These are phyloP conservation scores for Bombus picipes DNA, from an alignment of 1,140 invertebrate species.

Conservation along the genomic window DNA sequence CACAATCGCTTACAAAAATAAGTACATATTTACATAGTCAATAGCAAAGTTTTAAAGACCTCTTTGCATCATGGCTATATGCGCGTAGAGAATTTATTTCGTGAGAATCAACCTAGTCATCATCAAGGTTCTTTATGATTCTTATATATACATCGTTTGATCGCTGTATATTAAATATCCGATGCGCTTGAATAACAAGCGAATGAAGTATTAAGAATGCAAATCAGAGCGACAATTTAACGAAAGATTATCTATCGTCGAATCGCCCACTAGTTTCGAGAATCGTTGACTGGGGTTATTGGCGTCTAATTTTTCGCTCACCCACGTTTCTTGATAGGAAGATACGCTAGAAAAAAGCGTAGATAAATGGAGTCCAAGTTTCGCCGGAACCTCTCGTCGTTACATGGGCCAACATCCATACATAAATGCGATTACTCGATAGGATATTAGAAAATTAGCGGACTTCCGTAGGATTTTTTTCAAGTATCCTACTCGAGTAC, in stretches of 20 bases:
- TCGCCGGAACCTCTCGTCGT: constrained; percentile 27
- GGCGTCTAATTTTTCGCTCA: not conserved
- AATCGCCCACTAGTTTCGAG: too few relatives aligned
- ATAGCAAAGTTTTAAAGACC: too few relatives aligned
- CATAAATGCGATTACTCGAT: not conserved
- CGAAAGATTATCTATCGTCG: not conserved
- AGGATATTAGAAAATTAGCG: constrained; percentile 27
- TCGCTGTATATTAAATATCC: not conserved
- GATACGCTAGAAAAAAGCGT: not conserved
- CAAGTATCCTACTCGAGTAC: not conserved
- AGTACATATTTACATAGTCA: too few relatives aligned
- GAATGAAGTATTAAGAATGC: not conserved
- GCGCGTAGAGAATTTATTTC: too few relatives aligned
- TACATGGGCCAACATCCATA: constrained; percentile 12
- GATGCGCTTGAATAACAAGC: too few relatives aligned
- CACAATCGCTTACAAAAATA: too few relatives aligned
- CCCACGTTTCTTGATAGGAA: not conserved
- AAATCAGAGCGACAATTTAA: not conserved
- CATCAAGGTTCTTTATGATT: too few relatives aligned
- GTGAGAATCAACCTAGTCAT: too few relatives aligned
- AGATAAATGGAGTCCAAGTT: constrained; percentile 20
- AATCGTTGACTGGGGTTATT: not conserved
- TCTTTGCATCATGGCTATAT: too few relatives aligned
- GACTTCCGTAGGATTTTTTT: not conserved
- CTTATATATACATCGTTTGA: too few relatives aligned